Evolutionary conservation across 2,888 invertebrate genomes (phyloP).

Genomic region (Pollenia angustigena): DNA sequence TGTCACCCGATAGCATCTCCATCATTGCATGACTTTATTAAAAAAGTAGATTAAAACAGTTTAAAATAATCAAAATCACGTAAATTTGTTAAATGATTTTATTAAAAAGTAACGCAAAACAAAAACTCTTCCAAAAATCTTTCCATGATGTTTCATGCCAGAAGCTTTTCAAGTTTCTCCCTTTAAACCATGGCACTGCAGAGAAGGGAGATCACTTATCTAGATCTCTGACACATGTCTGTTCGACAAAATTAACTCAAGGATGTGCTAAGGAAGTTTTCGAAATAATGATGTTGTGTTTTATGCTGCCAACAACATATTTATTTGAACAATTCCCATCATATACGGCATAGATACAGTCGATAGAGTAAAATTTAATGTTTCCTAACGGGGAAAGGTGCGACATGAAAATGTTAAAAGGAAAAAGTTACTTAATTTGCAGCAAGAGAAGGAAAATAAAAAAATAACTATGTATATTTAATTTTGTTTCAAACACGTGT

Average conservation of each 20-base stretch:
- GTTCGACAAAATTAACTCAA: conserved; percentile 60
- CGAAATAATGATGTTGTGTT: conserved; percentile 52
- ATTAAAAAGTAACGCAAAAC: conserved; percentile 23
- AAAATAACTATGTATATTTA: not conserved
- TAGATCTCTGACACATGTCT: conserved; percentile 75
- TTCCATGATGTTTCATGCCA: conserved; percentile 50
- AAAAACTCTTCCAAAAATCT: conserved; percentile 22
- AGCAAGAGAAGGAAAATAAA: not conserved
- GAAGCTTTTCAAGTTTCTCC: conserved; percentile 10
- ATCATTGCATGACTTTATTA: conserved; percentile 40
- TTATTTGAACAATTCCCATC: not conserved
- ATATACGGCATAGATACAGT: not conserved
- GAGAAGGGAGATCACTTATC: conserved; percentile 66
- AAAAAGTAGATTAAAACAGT: conserved; percentile 51
- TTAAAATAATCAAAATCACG: conserved; percentile 69
- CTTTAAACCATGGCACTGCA: not conserved
- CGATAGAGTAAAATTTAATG: not conserved
- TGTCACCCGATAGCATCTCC: conserved; percentile 57
- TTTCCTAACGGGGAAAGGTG: not conserved
- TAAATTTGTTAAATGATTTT: conserved; percentile 72
- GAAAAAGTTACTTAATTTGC: conserved; percentile 32
- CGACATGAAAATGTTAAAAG: not conserved
- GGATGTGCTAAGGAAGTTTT: conserved; percentile 63
- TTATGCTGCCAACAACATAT: conserved; percentile 11
- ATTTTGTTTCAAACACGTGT: conserved; percentile 36